Conservation (phyloP, 2,888 invertebrate species). For the Macrostomum cliftonense region DNA sequence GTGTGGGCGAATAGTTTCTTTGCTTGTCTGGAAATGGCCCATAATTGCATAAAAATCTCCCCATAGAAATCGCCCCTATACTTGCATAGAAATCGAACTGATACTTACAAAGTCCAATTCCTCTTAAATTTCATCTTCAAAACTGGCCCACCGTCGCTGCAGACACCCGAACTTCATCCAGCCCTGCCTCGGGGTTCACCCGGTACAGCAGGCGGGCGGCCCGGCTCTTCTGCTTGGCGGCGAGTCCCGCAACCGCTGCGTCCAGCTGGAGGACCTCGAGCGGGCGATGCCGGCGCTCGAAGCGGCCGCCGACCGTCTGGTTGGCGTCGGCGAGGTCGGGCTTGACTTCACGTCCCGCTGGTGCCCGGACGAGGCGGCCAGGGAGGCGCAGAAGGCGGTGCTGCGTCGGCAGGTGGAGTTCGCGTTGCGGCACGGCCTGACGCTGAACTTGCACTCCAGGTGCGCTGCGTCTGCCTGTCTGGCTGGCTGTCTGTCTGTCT, state of each 20-base stretch:
- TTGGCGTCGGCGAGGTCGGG: slow-evolving; percentile 37
- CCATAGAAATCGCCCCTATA: too few species aligned
- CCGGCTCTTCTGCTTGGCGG: background rate
- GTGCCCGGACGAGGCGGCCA: slow-evolving; percentile 25
- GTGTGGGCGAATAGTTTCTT: too few species aligned
- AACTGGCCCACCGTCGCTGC: too few species aligned
- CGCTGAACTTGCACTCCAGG: slow-evolving; percentile 16
- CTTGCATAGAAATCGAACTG: too few species aligned
- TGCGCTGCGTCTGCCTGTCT: too few species aligned
- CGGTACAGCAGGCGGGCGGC: background rate
- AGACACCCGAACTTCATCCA: background rate
- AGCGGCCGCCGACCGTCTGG: slow-evolving; percentile 22
- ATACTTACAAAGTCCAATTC: too few species aligned
- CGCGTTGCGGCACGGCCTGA: slow-evolving; percentile 16
- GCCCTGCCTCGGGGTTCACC: background rate
- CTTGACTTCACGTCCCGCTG: slow-evolving; percentile 37
- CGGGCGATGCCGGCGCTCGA: slow-evolving; percentile 25
- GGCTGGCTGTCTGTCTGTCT: too few species aligned
- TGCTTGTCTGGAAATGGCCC: too few species aligned
- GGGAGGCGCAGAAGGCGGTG: slow-evolving; percentile 30
- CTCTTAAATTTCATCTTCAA: too few species aligned
- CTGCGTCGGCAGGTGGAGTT: slow-evolving; percentile 30
- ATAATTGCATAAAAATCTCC: too few species aligned
- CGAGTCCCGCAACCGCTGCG: background rate
- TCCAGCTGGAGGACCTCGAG: slow-evolving; percentile 21